Evolutionary conservation across 2,888 invertebrate genomes (phyloP), one percentile per base, ranked within the genome.

Genomic region (Dolomedes plantarius): DNA sequence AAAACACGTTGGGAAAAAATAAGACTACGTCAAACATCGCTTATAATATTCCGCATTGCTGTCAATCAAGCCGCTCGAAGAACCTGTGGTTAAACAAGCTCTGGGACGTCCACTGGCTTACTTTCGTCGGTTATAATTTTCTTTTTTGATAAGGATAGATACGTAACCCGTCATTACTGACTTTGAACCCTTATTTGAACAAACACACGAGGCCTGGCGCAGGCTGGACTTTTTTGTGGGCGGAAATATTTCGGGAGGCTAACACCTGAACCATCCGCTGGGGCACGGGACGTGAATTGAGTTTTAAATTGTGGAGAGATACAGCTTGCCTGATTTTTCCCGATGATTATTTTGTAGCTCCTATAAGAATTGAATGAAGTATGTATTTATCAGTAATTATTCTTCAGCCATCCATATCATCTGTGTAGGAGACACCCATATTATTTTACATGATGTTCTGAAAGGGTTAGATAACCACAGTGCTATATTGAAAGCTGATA

Each of bases 111-210:
- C 39, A 50, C 39, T 81, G 68, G 23, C 74, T 81, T 74, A 73
- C 73, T 80, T 80, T 79, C 62, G n/a, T 73, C 56, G 19, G 56
- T 56, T 56, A 23, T 23, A 56, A 23, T 56, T 56, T 56, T 56
- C 56, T 56, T 81, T 71, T 74, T 81, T 81, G 67, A 81, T 62
- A 56, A 69, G 81, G 23, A 56, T 56, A 74, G 28, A 32, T 56
- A 39, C 13, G 64, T 32, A 82, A 65, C 76, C 82, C 65, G 76
- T 83, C 72, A 83, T 83, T 83, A 83, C 46, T 39, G 74, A 71
- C 75, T 76, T 83, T 83, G 71, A 71, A 71, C 69, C 65, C 82
- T 71, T 76, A 76, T 83, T 83, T 83, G 76, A 76, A 19, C 82
- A 83, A 83, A 83, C 75, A 83, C 56, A 5, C 23, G 56, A 56